phyloP scores from a whole-genome alignment of 2,888 invertebrate species.

The Xanthia icteritia region DNA sequence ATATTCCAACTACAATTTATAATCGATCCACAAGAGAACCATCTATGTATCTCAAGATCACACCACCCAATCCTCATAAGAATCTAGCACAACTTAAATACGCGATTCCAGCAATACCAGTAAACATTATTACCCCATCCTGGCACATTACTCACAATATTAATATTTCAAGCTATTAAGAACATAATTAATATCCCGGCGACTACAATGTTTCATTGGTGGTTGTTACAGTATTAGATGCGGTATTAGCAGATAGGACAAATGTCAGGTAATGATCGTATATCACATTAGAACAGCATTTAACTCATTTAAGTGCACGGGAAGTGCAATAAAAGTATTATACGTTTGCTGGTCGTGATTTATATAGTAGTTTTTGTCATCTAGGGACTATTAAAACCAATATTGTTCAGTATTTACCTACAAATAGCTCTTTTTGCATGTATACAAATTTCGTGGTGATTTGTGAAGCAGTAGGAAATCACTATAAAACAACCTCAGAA shows the following conservation, averaged over 20 bases:
- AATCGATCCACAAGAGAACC: not conserved
- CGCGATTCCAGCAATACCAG: constrained; percentile 28
- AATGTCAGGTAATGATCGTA: constrained; percentile 59
- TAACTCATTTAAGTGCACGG: constrained; percentile 26
- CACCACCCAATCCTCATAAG: not conserved
- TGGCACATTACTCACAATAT: constrained; percentile 46
- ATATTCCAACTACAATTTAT: not conserved
- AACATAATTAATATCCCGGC: constrained; percentile 50
- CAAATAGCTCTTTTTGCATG: no score
- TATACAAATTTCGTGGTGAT: no score
- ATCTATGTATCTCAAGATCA: not conserved
- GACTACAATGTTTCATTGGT: constrained; percentile 57
- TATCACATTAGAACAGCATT: constrained; percentile 48
- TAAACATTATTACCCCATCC: constrained; percentile 39
- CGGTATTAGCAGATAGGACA: constrained; percentile 34
- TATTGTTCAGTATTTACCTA: not conserved
- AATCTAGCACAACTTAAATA: constrained; percentile 32
- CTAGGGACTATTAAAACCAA: not conserved
- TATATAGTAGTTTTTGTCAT: constrained; percentile 16
- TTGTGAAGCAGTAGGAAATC: no score
- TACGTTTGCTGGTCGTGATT: constrained; percentile 32
- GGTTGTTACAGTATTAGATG: constrained; percentile 15
- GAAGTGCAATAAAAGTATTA: constrained; percentile 47
- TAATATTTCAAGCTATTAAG: constrained; percentile 59
- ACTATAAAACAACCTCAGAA: no score